Percentiles rank a stretch among this genome's conserved stretches.
Conservation (phyloP, 2,113 vertebrate genomes). For the Hyperoodon ampullatus region DNA sequence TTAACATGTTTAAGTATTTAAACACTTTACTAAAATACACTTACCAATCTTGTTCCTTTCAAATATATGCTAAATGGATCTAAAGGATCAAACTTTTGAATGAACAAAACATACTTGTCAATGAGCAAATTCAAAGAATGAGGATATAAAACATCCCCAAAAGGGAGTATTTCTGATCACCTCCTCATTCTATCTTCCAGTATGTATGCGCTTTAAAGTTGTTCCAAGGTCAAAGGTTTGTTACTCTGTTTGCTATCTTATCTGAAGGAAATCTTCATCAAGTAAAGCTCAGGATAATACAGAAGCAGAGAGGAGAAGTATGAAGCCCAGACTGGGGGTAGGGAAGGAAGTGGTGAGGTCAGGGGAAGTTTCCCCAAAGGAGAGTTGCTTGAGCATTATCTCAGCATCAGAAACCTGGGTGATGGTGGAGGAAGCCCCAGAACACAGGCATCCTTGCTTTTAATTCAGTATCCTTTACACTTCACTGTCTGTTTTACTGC, state of each 20-base stretch:
- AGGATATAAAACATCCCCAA: too few relatives aligned
- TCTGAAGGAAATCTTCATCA: neutral
- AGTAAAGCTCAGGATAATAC: neutral
- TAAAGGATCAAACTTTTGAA: neutral
- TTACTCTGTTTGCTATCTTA: neutral
- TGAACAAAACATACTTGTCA: neutral
- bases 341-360: neutral
- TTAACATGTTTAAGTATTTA: constrained; percentile 35
- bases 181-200: neutral
- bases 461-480: neutral
- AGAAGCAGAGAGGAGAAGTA: neutral
- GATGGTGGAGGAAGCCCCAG: neutral
- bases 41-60: neutral
- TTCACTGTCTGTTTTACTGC: neutral
- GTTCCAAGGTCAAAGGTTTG: neutral
- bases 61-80: neutral
- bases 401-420: neutral
- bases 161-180: too few relatives aligned
- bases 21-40: neutral
- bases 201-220: neutral
- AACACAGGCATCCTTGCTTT: neutral
- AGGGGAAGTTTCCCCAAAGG: neutral
- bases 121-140: neutral
- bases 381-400: neutral
- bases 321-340: too few relatives aligned